phyloP scores from a whole-genome alignment of 2,113 vertebrate species.

The Atlantisia rogersi region DNA sequence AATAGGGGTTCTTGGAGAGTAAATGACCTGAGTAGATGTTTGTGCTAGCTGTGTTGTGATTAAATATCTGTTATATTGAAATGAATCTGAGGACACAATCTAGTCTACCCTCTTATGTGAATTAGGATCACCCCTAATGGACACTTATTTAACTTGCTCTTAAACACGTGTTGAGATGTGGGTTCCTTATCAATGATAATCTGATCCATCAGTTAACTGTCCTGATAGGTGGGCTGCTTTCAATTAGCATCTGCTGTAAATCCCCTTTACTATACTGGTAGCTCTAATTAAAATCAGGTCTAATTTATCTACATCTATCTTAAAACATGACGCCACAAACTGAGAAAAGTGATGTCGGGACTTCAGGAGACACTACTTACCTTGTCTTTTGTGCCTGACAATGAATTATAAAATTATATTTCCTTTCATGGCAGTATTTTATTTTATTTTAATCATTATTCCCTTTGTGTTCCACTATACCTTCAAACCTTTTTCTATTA shows the following conservation, averaged over 20 bases:
- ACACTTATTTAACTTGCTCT: background rate
- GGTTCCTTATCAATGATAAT: background rate
- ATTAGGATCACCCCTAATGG: background rate
- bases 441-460: background rate
- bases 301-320: background rate
- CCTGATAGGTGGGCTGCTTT: background rate
- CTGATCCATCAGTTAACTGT: background rate
- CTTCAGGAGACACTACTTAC: background rate
- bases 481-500: background rate
- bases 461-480: background rate
- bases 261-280: background rate
- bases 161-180: background rate
- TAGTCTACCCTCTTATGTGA: background rate
- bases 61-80: background rate
- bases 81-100: background rate
- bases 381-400: background rate
- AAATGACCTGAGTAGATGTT: background rate
- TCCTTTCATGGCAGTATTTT: background rate
- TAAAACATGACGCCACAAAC: background rate
- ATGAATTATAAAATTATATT: background rate
- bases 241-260: background rate
- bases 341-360: background rate
- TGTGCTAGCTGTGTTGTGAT: background rate
- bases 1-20: background rate
- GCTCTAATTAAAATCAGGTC: background rate